phyloP scores from a whole-genome alignment of 2,113 vertebrate species.

The Xiphophorus couchianus region DNA sequence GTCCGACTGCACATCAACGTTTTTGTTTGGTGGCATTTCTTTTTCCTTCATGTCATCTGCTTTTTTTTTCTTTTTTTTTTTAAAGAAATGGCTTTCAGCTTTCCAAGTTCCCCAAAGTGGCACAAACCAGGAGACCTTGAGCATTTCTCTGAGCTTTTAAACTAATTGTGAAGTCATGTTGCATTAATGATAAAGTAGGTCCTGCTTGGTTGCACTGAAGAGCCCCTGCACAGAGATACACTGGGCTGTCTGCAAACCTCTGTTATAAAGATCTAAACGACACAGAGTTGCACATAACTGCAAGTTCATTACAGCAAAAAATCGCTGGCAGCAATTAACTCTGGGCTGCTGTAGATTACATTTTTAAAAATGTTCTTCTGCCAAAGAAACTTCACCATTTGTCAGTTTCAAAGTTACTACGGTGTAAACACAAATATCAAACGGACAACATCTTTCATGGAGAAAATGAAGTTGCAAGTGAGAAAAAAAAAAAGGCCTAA shows the following conservation, averaged over 20 bases:
- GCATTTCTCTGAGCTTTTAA: constrained; percentile 3
- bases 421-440: constrained; percentile 37
- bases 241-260: not conserved
- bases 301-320: constrained; percentile 43
- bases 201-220: not conserved
- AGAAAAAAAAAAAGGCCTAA: not conserved
- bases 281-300: constrained; percentile 44
- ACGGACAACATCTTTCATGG: constrained; percentile 31
- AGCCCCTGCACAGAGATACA: not conserved
- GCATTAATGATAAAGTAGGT: constrained; percentile 4
- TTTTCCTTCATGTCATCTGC: not conserved
- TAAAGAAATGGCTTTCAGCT: not conserved
- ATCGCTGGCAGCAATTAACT: constrained; percentile 46
- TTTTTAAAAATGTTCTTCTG: constrained; percentile 20
- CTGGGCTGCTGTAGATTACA: constrained; percentile 18
- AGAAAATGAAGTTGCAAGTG: not conserved
- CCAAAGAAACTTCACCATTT: constrained; percentile 29
- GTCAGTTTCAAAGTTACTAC: constrained; percentile 23
- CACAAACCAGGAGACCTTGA: not conserved
- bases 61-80: not conserved
- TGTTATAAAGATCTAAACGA: constrained; percentile 28
- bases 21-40: not conserved
- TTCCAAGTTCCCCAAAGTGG: constrained; percentile 6
- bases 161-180: not conserved
- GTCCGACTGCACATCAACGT: not conserved